Evolutionary conservation across 2,797 vertebrate species (phyloP), one percentile per base, ranked within the genome.

Genomic region (Muraenolepis orangiensis): DNA sequence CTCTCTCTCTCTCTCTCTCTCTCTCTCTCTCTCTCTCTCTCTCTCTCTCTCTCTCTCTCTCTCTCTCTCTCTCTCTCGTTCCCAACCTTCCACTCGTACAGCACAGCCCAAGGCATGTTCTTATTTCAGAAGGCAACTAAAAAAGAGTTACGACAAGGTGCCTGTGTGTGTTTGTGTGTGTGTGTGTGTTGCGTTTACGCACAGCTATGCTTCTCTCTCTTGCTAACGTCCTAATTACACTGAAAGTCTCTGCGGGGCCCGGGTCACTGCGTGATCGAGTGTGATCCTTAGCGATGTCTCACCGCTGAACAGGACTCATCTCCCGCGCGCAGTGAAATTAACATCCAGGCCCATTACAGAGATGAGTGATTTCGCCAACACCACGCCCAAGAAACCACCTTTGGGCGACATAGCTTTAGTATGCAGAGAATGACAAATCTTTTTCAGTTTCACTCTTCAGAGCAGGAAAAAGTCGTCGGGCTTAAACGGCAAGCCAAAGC

Each of bases 51-150:
- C n/a, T n/a, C n/a, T n/a, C n/a, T n/a, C n/a, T n/a, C n/a, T n/a
- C n/a, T n/a, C n/a, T n/a, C n/a, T n/a, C n/a, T n/a, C n/a, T n/a
- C n/a, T n/a, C n/a, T n/a, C n/a, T n/a, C n/a, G n/a, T n/a, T n/a
- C n/a, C n/a, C n/a, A n/a, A 34, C 8, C 32, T 34, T 34, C 46
- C 46, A 23, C 46, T 57, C 51, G n/a, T 61, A 61, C 51, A 6
- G 4, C 18, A n/a, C 51, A 64, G 83, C 90, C 87, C 82, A 74
- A 77, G 87, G 90, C 88, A 75, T 90, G 87, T 90, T 91, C 90
- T 89, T 81, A 72, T 89, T 87, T 90, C 81, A 87, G 80, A 86
- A 68, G 82, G 84, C 76, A 85, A 80, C 80, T 81, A 64, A 64
- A 64, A 64, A 12, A 64, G 57, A 64, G 57, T 64, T 64, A 26